phyloP scores from a whole-genome alignment of 2,797 vertebrate species.

The Hybognathus amarus region DNA sequence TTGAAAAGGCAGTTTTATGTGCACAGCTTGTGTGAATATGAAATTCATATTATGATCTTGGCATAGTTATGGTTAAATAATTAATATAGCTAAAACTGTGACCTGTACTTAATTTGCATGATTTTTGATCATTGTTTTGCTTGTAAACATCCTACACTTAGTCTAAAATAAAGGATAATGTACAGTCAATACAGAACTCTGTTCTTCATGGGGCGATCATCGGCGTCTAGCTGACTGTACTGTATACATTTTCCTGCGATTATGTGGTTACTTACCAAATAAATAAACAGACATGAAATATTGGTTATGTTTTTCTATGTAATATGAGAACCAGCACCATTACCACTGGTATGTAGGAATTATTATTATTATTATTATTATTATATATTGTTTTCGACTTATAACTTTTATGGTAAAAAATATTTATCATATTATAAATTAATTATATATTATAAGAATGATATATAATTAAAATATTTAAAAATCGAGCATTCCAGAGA shows the following conservation, averaged over 20 bases:
- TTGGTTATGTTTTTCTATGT: background rate
- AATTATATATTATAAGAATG: background rate
- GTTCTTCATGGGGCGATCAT: background rate
- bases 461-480: background rate
- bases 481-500: background rate
- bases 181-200: background rate
- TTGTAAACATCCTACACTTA: background rate
- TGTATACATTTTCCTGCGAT: background rate
- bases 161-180: background rate
- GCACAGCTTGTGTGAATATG: background rate
- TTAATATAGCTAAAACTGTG: background rate
- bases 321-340: background rate
- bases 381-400: background rate
- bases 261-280: background rate
- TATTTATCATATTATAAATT: background rate
- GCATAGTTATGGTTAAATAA: background rate
- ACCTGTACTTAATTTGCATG: background rate
- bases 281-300: background rate
- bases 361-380: no score
- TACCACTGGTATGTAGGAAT: background rate
- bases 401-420: background rate
- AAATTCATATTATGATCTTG: background rate
- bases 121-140: background rate
- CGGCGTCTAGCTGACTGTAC: background rate
- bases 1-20: conserved; percentile 13